Base-by-base conservation (phyloP, 2,888 invertebrate species). In the Diploptera punctata region DNA sequence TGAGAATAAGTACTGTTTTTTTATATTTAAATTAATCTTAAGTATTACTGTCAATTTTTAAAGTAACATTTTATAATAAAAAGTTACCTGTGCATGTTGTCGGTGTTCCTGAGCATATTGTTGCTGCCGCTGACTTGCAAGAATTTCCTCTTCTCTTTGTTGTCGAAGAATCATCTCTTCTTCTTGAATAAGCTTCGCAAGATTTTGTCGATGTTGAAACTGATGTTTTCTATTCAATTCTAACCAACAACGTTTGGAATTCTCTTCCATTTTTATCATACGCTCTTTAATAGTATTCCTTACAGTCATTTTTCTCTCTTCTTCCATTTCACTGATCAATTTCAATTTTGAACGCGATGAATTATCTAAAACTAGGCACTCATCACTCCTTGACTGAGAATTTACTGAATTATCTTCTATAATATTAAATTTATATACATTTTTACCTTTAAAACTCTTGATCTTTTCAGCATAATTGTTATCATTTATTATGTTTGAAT, bases 121-220 rank as follows among this genome's bases (percentile, higher is more conserved):
- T 38, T 62, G 68, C 26, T 57, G 69, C 13, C 68, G 54, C 38
- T 75, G 67, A 18, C 33, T 68, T 13, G 70, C 68, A 21, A 33
- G 68, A 18, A 68, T 26, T 44, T 75, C 75, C 18, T 69, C 68
- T 61, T 73, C 73, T 10, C 68, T 52, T 13, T 54, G 5, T 38
- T 73, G 43, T n/a, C 29, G 67, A 26, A 44, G 19, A 24, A 71
- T 65, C 31, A 44, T 52, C 29, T 73, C 57, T 44, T 71, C 61
- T 29, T 65, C 68, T 2, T 62, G 54, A 26, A 29, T 18, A 2
- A 24, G 1, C 31, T 54, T 60, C 16, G 26, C 68, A 26, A 71
- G 31, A 10, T 16, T 19, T 33, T 57, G 49, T 9, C 31, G 44
- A 49, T 21, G 31, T 4, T 57, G 26, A 49, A 67, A 61, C 33